phyloP scores from a whole-genome alignment of 2,888 invertebrate genomes.

The Platycheirus albimanus region DNA sequence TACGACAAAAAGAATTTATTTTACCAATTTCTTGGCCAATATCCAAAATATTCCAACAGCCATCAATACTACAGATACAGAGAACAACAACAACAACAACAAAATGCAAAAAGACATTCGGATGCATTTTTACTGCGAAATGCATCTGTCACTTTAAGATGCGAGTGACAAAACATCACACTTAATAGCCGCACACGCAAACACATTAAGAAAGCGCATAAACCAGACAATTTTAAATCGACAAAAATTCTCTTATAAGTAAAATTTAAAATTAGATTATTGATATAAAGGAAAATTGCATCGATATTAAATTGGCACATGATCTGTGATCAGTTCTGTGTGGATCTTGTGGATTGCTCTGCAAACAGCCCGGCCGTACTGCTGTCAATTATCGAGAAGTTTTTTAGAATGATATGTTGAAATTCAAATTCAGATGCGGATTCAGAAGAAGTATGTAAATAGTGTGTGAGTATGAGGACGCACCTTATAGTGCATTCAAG shows the following conservation, averaged over 20 bases:
- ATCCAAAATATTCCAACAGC: conserved; percentile 71
- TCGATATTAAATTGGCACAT: conserved; percentile 73
- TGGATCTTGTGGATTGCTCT: conserved; percentile 37
- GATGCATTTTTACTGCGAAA: conserved; percentile 58
- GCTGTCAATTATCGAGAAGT: conserved; percentile 40
- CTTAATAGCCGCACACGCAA: conserved; percentile 47
- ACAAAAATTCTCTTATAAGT: conserved; percentile 31
- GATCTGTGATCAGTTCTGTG: conserved; percentile 56
- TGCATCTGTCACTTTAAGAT: conserved; percentile 80
- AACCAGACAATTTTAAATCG: conserved; percentile 17
- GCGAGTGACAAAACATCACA: conserved; percentile 79
- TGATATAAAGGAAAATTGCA: conserved; percentile 70
- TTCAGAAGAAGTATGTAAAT: conserved; percentile 1
- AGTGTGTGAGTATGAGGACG: too few relatives aligned
- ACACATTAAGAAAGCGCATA: neutral
- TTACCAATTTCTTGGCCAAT: conserved; percentile 68
- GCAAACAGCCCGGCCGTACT: too few relatives aligned
- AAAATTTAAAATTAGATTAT: conserved; percentile 72
- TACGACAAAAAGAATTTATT: conserved; percentile 68
- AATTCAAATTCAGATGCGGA: conserved; percentile 8
- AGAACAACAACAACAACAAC: conserved; percentile 17
- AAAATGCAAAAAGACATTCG: conserved; percentile 36
- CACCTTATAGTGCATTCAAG: conserved; percentile 36
- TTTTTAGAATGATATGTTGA: conserved; percentile 29
- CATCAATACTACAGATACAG: conserved; percentile 69